These are phyloP conservation scores for Folsomia candida DNA, from an alignment of 2,888 invertebrate genomes.

Conservation along the genomic window DNA sequence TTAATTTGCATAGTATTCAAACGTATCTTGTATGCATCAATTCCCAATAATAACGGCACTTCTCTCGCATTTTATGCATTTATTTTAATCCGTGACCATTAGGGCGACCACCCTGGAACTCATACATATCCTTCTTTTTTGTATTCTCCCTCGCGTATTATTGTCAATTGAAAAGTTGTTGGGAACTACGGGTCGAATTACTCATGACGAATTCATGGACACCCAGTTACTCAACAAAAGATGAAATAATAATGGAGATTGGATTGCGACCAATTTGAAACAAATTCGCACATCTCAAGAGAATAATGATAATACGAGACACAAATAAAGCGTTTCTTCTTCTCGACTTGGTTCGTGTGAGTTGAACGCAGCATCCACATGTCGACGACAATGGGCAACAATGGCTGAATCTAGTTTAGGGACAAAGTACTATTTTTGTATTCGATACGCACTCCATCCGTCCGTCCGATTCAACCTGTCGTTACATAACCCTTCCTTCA, in stretches of 20 bases:
- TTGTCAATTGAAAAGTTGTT: too few species aligned
- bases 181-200: not conserved
- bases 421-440: conserved; percentile 17
- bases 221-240: conserved; percentile 6
- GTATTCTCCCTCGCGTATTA: too few species aligned
- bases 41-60: not conserved
- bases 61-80: not conserved
- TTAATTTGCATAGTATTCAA: not conserved
- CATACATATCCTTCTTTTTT: too few species aligned
- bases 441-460: conserved; percentile 15
- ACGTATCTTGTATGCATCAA: not conserved
- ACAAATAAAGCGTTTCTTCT: not conserved
- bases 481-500: not conserved
- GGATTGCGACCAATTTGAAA: not conserved
- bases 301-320: not conserved
- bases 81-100: not conserved
- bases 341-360: too few species aligned
- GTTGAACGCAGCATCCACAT: not conserved
- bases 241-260: too few species aligned
- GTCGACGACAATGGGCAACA: conserved; percentile 14
- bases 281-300: not conserved
- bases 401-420: conserved; percentile 17
- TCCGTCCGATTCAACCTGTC: not conserved
- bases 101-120: not conserved
- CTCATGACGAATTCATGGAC: conserved; percentile 14